Percentiles rank a stretch among this genome's conserved stretches.
These are phyloP conservation scores for Hippocampus barbouri DNA, from an alignment of 2,113 vertebrate species.

Conservation along the genomic window DNA sequence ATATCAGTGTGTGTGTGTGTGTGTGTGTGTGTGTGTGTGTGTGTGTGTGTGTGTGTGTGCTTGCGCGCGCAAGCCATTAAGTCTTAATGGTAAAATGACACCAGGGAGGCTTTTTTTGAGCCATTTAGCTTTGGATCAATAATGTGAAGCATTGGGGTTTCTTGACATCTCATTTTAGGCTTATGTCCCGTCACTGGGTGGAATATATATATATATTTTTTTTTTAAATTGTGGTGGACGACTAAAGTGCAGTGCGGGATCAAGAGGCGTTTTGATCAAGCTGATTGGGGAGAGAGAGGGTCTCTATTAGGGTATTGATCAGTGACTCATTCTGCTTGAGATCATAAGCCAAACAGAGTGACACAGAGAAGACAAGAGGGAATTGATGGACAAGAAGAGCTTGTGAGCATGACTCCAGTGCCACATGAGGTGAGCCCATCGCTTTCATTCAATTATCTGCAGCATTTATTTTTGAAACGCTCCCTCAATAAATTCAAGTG, in stretches of 20 bases:
- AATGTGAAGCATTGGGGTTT: slow-evolving; percentile 38
- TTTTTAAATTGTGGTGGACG: neutral
- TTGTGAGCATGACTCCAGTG: slow-evolving; percentile 5
- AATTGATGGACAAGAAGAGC: slow-evolving; percentile 31
- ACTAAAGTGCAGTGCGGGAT: slow-evolving; percentile 3
- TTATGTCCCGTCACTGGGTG: slow-evolving; percentile 26
- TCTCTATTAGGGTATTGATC: slow-evolving; percentile 59
- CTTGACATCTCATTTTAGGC: slow-evolving; percentile 51
- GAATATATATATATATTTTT: neutral
- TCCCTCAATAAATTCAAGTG: neutral
- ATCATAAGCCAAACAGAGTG: slow-evolving; percentile 47
- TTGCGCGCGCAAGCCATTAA: slow-evolving; percentile 51
- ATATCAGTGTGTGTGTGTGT: neutral
- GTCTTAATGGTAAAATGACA: slow-evolving; percentile 58
- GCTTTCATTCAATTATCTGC: slow-evolving; percentile 6
- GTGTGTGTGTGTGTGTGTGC: slow-evolving; percentile 18
- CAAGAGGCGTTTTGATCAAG: slow-evolving; percentile 45
- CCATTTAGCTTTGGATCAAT: slow-evolving; percentile 67
- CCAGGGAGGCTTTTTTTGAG: slow-evolving; percentile 62
- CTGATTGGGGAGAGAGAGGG: slow-evolving; percentile 42
- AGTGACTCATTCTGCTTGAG: slow-evolving; percentile 40
- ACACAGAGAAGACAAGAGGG: slow-evolving; percentile 33
- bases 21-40: neutral
- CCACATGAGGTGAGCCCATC: slow-evolving; percentile 4
- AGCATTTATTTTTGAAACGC: neutral